A percentile compares a stretch with the other conserved stretches of the same genome.
phyloP scores from a whole-genome alignment of 2,888 invertebrate genomes.

The Xanthia togata region DNA sequence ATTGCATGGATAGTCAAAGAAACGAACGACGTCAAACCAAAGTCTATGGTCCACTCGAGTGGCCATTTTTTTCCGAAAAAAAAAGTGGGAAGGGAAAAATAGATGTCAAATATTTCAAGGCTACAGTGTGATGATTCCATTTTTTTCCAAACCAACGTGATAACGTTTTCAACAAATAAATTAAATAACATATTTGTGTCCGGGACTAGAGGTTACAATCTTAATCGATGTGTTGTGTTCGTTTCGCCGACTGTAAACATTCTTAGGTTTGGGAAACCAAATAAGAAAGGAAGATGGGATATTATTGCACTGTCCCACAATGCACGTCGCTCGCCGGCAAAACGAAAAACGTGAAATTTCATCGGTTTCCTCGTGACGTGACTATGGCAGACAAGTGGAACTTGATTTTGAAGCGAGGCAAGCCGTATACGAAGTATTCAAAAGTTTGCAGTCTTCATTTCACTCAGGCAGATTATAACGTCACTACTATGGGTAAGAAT shows the following conservation, averaged over 20 bases:
- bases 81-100: constrained; percentile 87
- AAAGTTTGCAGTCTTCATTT: constrained; percentile 89
- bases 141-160: constrained; percentile 86
- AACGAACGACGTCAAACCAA: constrained; percentile 59
- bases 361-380: constrained; percentile 86
- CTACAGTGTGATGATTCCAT: constrained; percentile 88
- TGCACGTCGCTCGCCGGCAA: constrained; percentile 90
- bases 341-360: constrained; percentile 89
- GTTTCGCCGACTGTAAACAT: constrained; percentile 64
- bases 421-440: constrained; percentile 88
- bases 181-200: constrained; percentile 69
- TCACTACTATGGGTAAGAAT: constrained; percentile 90
- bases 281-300: constrained; percentile 83
- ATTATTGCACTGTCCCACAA: constrained; percentile 89
- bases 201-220: constrained; percentile 63
- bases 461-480: constrained; percentile 87
- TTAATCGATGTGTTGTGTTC: constrained; percentile 74
- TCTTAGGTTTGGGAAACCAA: constrained; percentile 61
- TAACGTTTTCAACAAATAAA: constrained; percentile 85
- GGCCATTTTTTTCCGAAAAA: constrained; percentile 78
- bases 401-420: constrained; percentile 84
- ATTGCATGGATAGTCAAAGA: constrained; percentile 34
- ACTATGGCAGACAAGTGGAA: constrained; percentile 87
- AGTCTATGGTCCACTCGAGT: constrained; percentile 75
- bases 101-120: constrained; percentile 90